phyloP scores from a whole-genome alignment of 2,113 vertebrate species.

The Tricholaema leucomelas region DNA sequence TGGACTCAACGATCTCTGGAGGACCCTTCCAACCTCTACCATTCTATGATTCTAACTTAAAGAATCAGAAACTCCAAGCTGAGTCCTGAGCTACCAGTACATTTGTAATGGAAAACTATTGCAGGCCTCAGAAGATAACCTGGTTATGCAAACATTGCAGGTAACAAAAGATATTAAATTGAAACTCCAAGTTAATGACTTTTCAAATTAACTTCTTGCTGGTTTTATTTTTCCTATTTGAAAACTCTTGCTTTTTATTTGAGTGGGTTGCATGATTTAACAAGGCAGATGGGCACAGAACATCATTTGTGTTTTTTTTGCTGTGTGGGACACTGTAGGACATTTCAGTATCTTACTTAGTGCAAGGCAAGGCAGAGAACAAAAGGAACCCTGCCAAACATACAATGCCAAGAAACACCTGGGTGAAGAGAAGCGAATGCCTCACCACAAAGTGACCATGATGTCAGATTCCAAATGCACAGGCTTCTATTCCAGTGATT shows the following conservation, averaged over 20 bases:
- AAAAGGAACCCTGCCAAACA: neutral
- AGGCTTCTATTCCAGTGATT: neutral
- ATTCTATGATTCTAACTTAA: neutral
- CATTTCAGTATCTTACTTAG: neutral
- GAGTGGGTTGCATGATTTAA: neutral
- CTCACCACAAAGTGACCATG: neutral
- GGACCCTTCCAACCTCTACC: too few species aligned
- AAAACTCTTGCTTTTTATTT: neutral
- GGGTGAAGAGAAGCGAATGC: neutral
- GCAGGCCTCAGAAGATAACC: neutral
- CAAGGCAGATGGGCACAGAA: neutral
- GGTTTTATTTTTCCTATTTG: neutral
- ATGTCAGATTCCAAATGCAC: neutral
- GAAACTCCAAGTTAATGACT: neutral
- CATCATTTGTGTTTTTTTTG: rapidly evolving
- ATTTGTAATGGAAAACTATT: neutral
- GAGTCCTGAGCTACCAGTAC: neutral
- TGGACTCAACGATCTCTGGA: too few species aligned
- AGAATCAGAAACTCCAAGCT: neutral
- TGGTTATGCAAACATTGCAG: neutral
- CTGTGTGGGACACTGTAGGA: neutral
- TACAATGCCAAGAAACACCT: neutral
- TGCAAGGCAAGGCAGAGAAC: neutral
- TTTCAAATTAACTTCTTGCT: neutral
- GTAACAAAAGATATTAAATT: neutral